Evolutionary conservation across 1,140 invertebrate species (phyloP).

Genomic region (Acromyrmex charruanus): DNA sequence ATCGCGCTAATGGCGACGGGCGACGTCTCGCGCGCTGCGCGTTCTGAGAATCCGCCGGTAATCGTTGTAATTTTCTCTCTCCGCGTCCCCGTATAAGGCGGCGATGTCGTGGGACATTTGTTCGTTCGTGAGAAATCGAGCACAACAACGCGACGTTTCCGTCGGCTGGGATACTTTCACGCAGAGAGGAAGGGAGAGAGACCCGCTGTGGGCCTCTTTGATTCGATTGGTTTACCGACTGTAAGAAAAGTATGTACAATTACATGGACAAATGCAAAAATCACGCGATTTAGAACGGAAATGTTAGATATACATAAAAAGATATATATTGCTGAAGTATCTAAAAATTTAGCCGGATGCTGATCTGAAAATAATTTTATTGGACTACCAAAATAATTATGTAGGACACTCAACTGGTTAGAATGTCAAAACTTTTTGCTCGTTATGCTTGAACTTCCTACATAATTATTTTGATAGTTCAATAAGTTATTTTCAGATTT

Average conservation of each 20-base stretch:
- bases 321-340: too few species aligned
- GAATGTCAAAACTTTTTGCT: too few species aligned
- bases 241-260: neutral
- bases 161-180: neutral
- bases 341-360: too few species aligned
- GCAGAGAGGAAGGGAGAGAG: neutral
- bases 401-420: too few species aligned
- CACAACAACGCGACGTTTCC: conserved; percentile 21
- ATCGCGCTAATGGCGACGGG: conserved; percentile 34
- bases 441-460: too few species aligned
- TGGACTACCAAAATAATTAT: too few species aligned
- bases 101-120: conserved; percentile 25
- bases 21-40: conserved; percentile 38
- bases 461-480: too few species aligned
- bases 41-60: conserved; percentile 68
- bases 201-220: neutral
- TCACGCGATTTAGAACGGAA: neutral
- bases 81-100: conserved; percentile 62
- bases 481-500: too few species aligned
- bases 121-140: conserved; percentile 49
- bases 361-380: too few species aligned
- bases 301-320: neutral
- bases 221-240: neutral
- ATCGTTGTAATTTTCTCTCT: conserved; percentile 71
- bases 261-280: neutral